Percentiles rank a stretch among this genome's conserved stretches.
These are phyloP conservation scores for Dendrolimus kikuchii DNA, from an alignment of 1,140 invertebrate genomes.

Conservation along the genomic window DNA sequence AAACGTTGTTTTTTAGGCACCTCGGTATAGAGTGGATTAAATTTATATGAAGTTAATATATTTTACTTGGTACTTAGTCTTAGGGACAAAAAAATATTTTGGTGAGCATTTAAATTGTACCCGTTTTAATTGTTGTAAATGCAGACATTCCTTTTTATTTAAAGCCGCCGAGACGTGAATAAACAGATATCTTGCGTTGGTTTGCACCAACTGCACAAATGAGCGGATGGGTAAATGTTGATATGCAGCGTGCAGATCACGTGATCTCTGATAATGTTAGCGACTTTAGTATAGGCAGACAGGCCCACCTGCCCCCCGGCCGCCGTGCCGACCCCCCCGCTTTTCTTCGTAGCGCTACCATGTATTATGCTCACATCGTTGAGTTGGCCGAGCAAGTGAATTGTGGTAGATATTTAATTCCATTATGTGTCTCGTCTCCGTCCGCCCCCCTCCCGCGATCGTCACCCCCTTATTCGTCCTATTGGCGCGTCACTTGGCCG, in stretches of 20 bases:
- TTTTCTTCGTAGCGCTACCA: constrained; percentile 10
- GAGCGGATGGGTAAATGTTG: constrained; percentile 14
- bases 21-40: too few relatives aligned
- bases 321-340: constrained; percentile 30
- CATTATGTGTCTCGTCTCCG: constrained; percentile 64
- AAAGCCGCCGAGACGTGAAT: too few relatives aligned
- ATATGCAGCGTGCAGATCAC: constrained; percentile 32
- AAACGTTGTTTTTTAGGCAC: too few relatives aligned
- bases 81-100: too few relatives aligned
- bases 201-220: neutral
- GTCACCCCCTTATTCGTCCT: constrained; percentile 44
- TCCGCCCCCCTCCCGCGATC: constrained; percentile 36
- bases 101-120: too few relatives aligned
- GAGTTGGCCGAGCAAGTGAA: constrained; percentile 53
- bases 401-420: constrained; percentile 63
- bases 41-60: too few relatives aligned
- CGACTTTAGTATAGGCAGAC: constrained; percentile 17
- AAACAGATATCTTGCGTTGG: too few relatives aligned
- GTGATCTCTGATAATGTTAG: constrained; percentile 33
- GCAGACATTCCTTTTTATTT: too few relatives aligned
- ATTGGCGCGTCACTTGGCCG: constrained; percentile 55
- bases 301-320: constrained; percentile 35
- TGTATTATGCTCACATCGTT: constrained; percentile 46
- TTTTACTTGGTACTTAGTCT: too few relatives aligned
- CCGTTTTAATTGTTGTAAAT: too few relatives aligned